phyloP scores from a whole-genome alignment of 2,797 vertebrate genomes.

The Acanthurus tractus region DNA sequence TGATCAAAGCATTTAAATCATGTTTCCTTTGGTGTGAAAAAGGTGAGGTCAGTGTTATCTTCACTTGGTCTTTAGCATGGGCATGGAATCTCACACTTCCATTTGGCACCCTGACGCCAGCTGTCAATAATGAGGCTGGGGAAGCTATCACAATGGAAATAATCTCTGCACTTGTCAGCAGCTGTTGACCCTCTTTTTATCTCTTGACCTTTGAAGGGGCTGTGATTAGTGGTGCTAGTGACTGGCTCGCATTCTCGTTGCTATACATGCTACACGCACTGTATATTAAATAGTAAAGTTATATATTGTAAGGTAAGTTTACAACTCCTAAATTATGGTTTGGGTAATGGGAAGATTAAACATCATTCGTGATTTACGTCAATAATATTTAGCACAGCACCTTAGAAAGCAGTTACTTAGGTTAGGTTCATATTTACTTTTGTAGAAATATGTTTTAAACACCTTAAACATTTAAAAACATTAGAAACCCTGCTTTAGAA shows the following conservation, averaged over 20 bases:
- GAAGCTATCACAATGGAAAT: slow-evolving; percentile 78
- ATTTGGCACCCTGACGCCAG: slow-evolving; percentile 71
- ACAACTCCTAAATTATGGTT: too few species aligned
- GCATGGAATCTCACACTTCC: slow-evolving; percentile 76
- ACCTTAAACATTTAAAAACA: too few species aligned
- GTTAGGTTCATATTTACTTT: too few species aligned
- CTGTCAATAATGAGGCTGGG: slow-evolving; percentile 59
- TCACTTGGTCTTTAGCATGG: slow-evolving; percentile 63
- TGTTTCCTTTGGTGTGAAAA: slow-evolving; percentile 46
- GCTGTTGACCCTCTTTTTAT: slow-evolving; percentile 78
- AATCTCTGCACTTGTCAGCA: slow-evolving; percentile 81
- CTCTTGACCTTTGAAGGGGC: slow-evolving; percentile 76
- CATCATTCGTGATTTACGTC: background rate
- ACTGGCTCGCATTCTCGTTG: slow-evolving; percentile 5
- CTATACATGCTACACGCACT: background rate
- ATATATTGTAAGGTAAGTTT: background rate
- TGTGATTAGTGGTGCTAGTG: slow-evolving; percentile 44
- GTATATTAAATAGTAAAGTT: too few species aligned
- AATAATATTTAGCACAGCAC: background rate
- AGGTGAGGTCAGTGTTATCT: slow-evolving; percentile 56
- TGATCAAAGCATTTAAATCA: slow-evolving; percentile 44
- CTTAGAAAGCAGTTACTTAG: too few species aligned
- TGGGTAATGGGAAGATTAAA: background rate
- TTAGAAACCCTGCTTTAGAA: background rate
- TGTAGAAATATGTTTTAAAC: too few species aligned